Evolutionary conservation across 1,140 invertebrate species (phyloP).

Genomic region (Aradophagus sp.): DNA sequence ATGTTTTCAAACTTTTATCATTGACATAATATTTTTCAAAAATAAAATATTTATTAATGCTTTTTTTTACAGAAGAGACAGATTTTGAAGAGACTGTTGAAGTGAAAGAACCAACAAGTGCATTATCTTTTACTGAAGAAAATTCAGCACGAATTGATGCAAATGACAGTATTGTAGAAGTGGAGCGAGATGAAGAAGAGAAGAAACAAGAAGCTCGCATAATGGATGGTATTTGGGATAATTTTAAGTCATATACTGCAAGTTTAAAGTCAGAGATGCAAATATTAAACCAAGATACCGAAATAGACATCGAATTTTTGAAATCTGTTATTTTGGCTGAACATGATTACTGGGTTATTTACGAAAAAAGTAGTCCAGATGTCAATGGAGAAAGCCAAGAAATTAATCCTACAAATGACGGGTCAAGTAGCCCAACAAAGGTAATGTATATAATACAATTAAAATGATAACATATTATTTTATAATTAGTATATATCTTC

Average conservation of each 20-base stretch:
- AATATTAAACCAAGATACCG: constrained; percentile 20
- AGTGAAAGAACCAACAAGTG: constrained; percentile 6
- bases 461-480: no score
- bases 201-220: constrained; percentile 71
- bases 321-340: constrained; percentile 71
- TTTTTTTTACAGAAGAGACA: constrained; percentile 55
- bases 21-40: no score
- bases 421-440: constrained; percentile 21
- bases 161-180: constrained; percentile 59
- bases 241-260: constrained; percentile 83
- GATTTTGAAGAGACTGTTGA: constrained; percentile 27
- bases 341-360: constrained; percentile 75
- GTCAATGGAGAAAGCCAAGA: constrained; percentile 66
- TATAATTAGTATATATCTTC: not conserved
- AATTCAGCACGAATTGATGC: constrained; percentile 15
- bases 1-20: no score
- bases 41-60: no score
- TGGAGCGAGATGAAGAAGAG: constrained; percentile 70
- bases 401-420: constrained; percentile 10
- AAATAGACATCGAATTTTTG: constrained; percentile 59
- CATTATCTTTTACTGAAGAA: constrained; percentile 16
- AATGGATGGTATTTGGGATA: constrained; percentile 87
- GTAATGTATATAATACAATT: constrained; percentile 12
- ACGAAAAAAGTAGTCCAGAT: constrained; percentile 35
- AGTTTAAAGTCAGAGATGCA: constrained; percentile 73